Evolutionary conservation across 2,113 vertebrate species (phyloP).

Genomic region (Vulpes ferrilata): DNA sequence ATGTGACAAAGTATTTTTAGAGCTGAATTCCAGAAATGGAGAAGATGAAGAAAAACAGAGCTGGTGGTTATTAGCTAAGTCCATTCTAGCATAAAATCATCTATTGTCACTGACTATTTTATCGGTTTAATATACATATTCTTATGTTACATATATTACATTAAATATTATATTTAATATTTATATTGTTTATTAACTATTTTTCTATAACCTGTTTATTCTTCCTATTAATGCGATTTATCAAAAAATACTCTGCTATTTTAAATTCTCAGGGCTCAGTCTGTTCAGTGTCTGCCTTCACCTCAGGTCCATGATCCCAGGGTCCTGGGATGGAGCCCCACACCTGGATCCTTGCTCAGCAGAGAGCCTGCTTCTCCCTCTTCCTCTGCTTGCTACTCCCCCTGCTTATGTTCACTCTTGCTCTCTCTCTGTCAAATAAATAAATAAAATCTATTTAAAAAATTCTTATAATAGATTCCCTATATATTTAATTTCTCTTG

Average conservation of each 20-base stretch:
- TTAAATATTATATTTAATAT: not conserved
- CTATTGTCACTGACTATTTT: not conserved
- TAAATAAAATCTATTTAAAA: not conserved
- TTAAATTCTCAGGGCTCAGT: too few species aligned
- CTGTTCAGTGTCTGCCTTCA: too few species aligned
- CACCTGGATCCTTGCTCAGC: too few species aligned
- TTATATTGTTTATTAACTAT: not conserved
- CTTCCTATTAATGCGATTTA: not conserved
- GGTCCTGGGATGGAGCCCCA: too few species aligned
- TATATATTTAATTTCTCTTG: not conserved
- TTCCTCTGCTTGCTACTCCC: too few species aligned
- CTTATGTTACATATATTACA: not conserved
- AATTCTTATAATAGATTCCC: not conserved
- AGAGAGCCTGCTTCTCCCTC: too few species aligned
- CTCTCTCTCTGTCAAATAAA: too few species aligned
- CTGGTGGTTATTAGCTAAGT: not conserved
- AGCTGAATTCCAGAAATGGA: not conserved
- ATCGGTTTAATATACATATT: not conserved
- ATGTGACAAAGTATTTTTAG: not conserved
- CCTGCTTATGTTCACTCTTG: too few species aligned
- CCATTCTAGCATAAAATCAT: not conserved
- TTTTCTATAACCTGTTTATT: not conserved
- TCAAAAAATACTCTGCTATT: not conserved
- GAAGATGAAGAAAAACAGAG: not conserved
- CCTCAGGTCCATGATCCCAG: too few species aligned